phyloP scores from a whole-genome alignment of 2,888 invertebrate species.

The Macrosiphum euphorbiae region DNA sequence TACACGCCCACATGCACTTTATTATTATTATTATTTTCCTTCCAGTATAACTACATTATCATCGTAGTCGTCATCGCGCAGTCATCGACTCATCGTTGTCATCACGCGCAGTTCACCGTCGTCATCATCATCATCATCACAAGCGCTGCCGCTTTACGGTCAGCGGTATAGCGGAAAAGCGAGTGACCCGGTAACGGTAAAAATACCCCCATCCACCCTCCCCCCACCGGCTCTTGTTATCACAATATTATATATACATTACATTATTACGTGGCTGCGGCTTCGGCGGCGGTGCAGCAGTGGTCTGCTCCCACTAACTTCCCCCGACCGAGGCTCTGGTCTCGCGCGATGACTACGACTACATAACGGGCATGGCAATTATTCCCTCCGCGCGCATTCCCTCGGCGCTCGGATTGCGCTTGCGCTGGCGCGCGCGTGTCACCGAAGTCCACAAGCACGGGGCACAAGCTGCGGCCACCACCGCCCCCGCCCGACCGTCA shows the following conservation, averaged over 20 bases:
- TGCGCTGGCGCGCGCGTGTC: constrained; percentile 16
- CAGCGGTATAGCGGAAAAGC: constrained; percentile 61
- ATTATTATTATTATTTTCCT: constrained; percentile 48
- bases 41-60: constrained; percentile 29
- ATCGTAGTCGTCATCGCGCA: not conserved
- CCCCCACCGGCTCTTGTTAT: not conserved
- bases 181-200: constrained; percentile 64
- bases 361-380: constrained; percentile 54
- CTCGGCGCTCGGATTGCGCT: not conserved
- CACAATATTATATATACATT: not conserved
- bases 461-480: constrained; percentile 8
- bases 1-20: constrained; percentile 61
- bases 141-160: constrained; percentile 32
- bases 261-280: constrained; percentile 21
- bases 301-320: constrained; percentile 13
- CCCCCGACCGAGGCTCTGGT: not conserved
- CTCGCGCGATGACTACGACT: not conserved
- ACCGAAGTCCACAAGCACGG: constrained; percentile 61
- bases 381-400: constrained; percentile 15
- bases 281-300: not conserved
- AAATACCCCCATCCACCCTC: not conserved
- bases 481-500: not conserved
- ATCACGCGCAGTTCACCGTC: not conserved
- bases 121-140: not conserved
- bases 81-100: constrained; percentile 21